Percentiles rank a stretch among this genome's conserved stretches.
These are phyloP conservation scores for Gortyna flavago DNA, from an alignment of 2,888 invertebrate species.

Conservation along the genomic window DNA sequence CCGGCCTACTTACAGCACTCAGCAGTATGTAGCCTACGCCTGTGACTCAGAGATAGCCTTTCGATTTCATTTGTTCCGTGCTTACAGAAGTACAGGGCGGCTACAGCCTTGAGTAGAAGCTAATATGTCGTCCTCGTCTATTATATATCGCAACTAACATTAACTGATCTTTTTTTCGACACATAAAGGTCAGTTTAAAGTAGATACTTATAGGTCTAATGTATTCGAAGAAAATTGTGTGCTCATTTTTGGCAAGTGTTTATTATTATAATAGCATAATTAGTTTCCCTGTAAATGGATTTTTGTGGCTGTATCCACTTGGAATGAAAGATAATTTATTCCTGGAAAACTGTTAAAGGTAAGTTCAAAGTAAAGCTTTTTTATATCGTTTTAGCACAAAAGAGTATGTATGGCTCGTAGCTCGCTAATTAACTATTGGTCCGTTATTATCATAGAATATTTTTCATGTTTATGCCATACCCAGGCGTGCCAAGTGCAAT, in stretches of 20 bases:
- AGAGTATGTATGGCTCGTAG: not conserved
- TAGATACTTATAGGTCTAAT: slow-evolving; percentile 23
- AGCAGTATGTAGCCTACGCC: slow-evolving; percentile 73
- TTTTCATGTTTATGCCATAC: not conserved
- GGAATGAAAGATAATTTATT: not conserved
- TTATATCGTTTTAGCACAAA: not conserved
- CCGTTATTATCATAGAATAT: not conserved
- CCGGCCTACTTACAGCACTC: slow-evolving; percentile 69
- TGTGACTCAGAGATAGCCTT: slow-evolving; percentile 88
- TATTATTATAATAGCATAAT: not conserved
- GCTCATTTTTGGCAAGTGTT: slow-evolving; percentile 30
- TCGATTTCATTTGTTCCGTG: slow-evolving; percentile 85
- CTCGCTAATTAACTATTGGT: not conserved
- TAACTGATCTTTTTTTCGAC: slow-evolving; percentile 42
- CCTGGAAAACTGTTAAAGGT: not conserved
- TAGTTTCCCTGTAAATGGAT: not conserved
- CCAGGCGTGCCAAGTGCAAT: not conserved
- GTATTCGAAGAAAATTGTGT: slow-evolving; percentile 19
- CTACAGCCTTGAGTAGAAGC: slow-evolving; percentile 76
- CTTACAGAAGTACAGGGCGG: slow-evolving; percentile 74
- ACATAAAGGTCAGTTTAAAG: slow-evolving; percentile 58
- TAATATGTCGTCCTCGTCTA: slow-evolving; percentile 63
- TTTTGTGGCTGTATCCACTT: not conserved
- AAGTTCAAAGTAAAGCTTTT: slow-evolving; percentile 8
- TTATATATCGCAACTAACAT: slow-evolving; percentile 52